A percentile compares a stretch with the other conserved stretches of the same genome.
phyloP scores from a whole-genome alignment of 2,113 vertebrate genomes.

The Alethe castanea region DNA sequence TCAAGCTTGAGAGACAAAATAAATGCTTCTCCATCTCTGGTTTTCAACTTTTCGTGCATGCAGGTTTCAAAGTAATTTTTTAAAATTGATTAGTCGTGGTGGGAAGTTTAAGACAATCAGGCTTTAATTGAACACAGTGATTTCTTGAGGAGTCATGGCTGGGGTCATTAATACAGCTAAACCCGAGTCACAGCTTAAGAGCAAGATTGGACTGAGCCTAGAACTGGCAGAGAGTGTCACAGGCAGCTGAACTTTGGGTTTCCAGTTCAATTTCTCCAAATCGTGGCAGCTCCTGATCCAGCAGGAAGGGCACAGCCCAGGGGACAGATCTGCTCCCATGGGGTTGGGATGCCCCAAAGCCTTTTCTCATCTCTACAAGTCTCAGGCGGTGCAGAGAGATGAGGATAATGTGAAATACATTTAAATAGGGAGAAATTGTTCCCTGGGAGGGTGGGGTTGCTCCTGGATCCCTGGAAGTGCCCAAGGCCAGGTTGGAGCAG shows the following conservation, averaged over 20 bases:
- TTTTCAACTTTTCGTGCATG: background rate
- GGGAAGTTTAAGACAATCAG: background rate
- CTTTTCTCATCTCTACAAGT: background rate
- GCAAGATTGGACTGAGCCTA: no score
- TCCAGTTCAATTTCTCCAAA: background rate
- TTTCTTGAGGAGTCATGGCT: no score
- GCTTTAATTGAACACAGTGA: no score
- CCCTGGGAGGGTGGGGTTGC: background rate
- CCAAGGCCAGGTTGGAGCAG: background rate
- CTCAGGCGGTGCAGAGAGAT: background rate
- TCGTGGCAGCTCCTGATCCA: background rate
- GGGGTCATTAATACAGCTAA: background rate
- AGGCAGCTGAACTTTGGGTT: background rate
- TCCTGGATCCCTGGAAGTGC: background rate
- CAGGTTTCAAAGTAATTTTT: background rate
- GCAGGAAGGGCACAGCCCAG: background rate
- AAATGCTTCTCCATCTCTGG: background rate
- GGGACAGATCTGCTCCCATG: fast-evolving
- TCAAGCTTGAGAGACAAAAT: background rate
- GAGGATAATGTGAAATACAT: background rate
- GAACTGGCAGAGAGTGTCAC: background rate
- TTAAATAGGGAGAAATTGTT: background rate
- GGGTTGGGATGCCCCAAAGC: background rate
- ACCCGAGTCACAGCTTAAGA: no score
- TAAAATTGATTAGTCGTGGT: background rate